Conservation (phyloP, 2,113 vertebrate species). For the Lethenteron reissneri region DNA sequence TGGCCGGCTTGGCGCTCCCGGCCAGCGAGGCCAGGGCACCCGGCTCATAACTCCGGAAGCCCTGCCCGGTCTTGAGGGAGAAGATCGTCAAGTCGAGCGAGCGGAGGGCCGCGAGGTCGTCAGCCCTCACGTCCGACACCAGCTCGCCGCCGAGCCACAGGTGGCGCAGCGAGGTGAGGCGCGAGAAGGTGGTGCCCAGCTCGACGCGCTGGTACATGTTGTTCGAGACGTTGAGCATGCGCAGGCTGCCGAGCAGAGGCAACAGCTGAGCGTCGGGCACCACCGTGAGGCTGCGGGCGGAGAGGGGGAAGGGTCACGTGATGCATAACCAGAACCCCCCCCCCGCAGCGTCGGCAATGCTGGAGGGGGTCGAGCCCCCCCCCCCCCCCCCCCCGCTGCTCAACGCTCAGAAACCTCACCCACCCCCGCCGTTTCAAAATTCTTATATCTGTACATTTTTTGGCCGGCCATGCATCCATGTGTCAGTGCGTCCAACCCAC, state of each 20-base stretch:
- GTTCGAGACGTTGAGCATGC: slow-evolving; percentile 31
- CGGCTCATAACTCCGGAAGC: slow-evolving; percentile 25
- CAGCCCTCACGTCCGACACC: slow-evolving; percentile 19
- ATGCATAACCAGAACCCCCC: too few species aligned
- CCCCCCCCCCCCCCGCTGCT: too few species aligned
- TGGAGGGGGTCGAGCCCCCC: too few species aligned
- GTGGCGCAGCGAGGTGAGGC: slow-evolving; percentile 18
- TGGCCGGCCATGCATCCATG: too few species aligned
- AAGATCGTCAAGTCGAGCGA: slow-evolving; percentile 24
- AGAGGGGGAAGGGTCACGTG: too few species aligned
- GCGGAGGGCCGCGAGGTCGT: slow-evolving; percentile 24
- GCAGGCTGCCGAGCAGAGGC: slow-evolving; percentile 21
- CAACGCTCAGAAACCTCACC: too few species aligned
- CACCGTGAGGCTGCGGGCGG: slow-evolving; percentile 17
- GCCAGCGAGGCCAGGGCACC: slow-evolving; percentile 28
- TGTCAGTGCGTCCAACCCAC: too few species aligned
- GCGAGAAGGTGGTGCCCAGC: slow-evolving; percentile 20
- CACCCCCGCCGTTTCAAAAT: too few species aligned
- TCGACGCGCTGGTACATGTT: slow-evolving; percentile 26
- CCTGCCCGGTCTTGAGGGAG: slow-evolving; percentile 34
- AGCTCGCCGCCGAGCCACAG: slow-evolving; percentile 35
- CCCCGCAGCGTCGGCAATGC: too few species aligned
- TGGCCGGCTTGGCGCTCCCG: slow-evolving; percentile 18
- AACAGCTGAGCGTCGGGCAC: slow-evolving; percentile 26
- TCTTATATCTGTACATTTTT: too few species aligned